These are phyloP conservation scores for Ochropacha duplaris DNA, from an alignment of 2,888 invertebrate species.

Conservation along the genomic window DNA sequence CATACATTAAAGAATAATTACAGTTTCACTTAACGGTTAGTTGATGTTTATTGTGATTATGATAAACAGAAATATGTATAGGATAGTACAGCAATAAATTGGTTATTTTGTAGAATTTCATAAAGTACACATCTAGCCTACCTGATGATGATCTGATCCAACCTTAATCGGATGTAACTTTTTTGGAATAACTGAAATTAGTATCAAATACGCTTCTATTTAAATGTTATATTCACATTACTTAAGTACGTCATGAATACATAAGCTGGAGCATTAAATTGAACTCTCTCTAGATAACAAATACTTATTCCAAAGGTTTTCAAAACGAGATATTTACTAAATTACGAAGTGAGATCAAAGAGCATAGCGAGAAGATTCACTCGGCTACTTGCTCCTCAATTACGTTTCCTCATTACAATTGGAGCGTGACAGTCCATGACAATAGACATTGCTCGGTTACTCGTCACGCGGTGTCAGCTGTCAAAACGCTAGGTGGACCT, in stretches of 20 bases:
- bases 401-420: conserved; percentile 17
- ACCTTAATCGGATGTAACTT: too few species aligned
- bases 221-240: neutral
- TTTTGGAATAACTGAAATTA: too few species aligned
- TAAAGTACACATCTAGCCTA: too few species aligned
- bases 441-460: conserved; percentile 10
- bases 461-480: conserved; percentile 9
- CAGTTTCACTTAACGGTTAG: conserved; percentile 2
- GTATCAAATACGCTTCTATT: too few species aligned
- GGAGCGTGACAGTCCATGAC: conserved; percentile 24
- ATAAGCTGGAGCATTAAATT: too few species aligned
- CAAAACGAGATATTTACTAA: neutral
- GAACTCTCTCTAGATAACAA: too few species aligned
- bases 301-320: neutral
- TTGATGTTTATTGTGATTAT: neutral
- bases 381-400: neutral
- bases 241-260: too few species aligned
- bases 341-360: neutral
- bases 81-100: neutral
- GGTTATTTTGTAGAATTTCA: too few species aligned
- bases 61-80: neutral
- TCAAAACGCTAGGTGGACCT: conserved; percentile 2
- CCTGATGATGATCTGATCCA: too few species aligned
- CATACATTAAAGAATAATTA: conserved; percentile 9
- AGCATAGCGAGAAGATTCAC: neutral